These are phyloP conservation scores for Marmota monax DNA, from an alignment of 2,113 vertebrate genomes.

Conservation along the genomic window DNA sequence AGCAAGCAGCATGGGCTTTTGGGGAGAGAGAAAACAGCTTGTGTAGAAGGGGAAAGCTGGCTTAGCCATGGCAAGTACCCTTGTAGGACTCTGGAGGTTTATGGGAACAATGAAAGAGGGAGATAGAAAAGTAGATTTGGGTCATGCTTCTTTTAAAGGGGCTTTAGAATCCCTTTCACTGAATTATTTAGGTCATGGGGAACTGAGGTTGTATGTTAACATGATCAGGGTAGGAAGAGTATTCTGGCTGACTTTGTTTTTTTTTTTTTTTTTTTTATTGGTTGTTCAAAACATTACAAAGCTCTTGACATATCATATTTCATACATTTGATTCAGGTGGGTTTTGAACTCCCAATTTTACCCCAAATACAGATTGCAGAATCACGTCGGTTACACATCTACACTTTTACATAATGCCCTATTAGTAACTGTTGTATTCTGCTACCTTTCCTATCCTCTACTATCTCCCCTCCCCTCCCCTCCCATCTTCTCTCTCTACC, in stretches of 20 bases:
- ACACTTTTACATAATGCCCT: too few species aligned
- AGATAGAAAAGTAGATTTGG: not conserved
- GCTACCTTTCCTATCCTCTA: too few species aligned
- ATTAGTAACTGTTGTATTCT: too few species aligned
- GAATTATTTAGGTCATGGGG: not conserved
- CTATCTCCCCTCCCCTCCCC: too few species aligned
- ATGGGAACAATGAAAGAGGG: not conserved
- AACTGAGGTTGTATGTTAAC: not conserved
- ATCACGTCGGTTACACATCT: too few species aligned
- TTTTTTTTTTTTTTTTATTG: too few species aligned
- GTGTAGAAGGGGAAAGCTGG: not conserved
- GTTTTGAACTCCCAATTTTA: too few species aligned
- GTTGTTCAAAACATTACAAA: too few species aligned
- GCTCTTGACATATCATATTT: too few species aligned
- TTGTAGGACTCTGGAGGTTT: not conserved
- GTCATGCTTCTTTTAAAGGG: not conserved
- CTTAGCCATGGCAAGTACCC: not conserved
- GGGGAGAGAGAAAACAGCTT: not conserved
- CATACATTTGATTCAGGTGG: too few species aligned
- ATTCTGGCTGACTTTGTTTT: not conserved
- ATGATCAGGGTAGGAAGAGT: not conserved
- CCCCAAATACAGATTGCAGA: too few species aligned
- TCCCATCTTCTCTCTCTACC: too few species aligned
- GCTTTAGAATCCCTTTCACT: not conserved
- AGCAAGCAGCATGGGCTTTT: not conserved